Percentiles rank a stretch among this genome's conserved stretches.
These are phyloP conservation scores for Rousettus leschenaultii DNA, from an alignment of 2,113 vertebrate genomes.

Conservation along the genomic window DNA sequence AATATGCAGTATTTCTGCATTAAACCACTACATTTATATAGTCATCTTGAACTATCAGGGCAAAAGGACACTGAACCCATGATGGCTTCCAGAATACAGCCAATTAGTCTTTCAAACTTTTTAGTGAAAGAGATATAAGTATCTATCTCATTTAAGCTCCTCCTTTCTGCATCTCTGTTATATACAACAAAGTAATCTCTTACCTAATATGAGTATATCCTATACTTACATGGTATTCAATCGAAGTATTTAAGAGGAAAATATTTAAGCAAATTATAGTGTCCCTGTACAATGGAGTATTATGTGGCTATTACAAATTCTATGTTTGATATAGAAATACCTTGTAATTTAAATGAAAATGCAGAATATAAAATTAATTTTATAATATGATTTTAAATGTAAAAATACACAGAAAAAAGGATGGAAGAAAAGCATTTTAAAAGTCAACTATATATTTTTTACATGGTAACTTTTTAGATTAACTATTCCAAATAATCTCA, in stretches of 20 bases:
- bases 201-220: not conserved
- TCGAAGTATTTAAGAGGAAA: not conserved
- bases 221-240: not conserved
- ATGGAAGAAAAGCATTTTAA: not conserved
- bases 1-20: not conserved
- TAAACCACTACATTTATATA: not conserved
- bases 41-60: not conserved
- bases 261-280: not conserved
- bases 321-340: not conserved
- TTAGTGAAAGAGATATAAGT: not conserved
- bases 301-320: not conserved
- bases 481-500: not conserved
- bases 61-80: not conserved
- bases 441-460: not conserved
- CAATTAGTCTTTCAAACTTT: not conserved
- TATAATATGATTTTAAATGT: not conserved
- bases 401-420: not conserved
- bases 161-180: not conserved
- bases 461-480: not conserved
- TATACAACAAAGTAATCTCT: not conserved
- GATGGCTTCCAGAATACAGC: not conserved
- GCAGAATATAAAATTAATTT: not conserved
- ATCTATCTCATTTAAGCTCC: not conserved
- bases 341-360: not conserved
- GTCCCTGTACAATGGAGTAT: not conserved